These are phyloP conservation scores for Oreochromis spilurus DNA, from an alignment of 2,113 vertebrate species.

Conservation along the genomic window DNA sequence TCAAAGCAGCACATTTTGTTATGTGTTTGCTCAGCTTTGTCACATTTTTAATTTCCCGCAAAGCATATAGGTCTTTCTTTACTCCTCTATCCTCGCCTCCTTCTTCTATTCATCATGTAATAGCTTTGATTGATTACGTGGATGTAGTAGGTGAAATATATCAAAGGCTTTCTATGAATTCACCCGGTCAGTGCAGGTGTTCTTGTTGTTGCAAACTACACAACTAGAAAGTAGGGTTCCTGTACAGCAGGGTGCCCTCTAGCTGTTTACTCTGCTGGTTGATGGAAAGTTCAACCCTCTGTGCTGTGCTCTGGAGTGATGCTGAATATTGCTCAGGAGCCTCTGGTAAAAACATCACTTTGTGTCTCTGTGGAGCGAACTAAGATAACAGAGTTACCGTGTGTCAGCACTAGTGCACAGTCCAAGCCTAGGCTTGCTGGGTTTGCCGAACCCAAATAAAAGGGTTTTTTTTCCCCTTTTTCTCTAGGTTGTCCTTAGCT, in stretches of 20 bases:
- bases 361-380: background rate
- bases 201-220: background rate
- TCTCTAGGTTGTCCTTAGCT: background rate
- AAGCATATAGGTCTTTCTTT: background rate
- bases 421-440: slow-evolving; percentile 8
- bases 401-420: slow-evolving; percentile 5
- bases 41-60: background rate
- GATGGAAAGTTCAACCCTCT: slow-evolving; percentile 36
- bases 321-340: slow-evolving; percentile 2
- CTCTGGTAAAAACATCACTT: slow-evolving; percentile 21
- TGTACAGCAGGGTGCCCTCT: background rate
- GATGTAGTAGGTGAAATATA: background rate
- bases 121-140: slow-evolving; percentile 5
- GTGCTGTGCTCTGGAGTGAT: background rate
- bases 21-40: background rate
- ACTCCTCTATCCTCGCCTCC: background rate
- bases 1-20: background rate
- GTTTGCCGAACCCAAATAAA: slow-evolving; percentile 4
- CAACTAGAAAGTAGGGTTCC: background rate
- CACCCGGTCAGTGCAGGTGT: slow-evolving; percentile 32
- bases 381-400: slow-evolving; percentile 19
- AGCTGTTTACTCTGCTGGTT: slow-evolving; percentile 38
- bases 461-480: background rate
- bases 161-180: background rate
- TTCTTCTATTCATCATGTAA: background rate